Percentiles rank a stretch among this genome's conserved stretches.
These are phyloP conservation scores for Festucalex cinctus DNA, from an alignment of 2,113 vertebrate species.

Conservation along the genomic window DNA sequence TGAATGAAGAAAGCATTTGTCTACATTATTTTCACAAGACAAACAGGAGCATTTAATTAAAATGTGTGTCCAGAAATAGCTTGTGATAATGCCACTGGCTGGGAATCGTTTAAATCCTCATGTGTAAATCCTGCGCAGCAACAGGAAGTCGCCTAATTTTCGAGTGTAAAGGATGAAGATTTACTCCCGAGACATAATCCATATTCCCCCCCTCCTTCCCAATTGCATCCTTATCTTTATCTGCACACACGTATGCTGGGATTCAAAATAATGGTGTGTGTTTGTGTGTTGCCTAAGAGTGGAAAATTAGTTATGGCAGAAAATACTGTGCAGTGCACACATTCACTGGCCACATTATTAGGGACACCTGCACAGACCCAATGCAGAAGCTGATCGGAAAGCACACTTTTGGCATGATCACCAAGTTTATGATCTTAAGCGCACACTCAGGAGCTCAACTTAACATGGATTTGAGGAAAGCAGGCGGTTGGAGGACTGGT, in stretches of 20 bases:
- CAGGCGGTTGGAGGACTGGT: conserved; percentile 35
- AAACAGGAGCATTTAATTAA: conserved; percentile 21
- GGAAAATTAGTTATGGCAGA: neutral
- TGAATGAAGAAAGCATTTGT: conserved; percentile 7
- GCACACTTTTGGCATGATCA: neutral
- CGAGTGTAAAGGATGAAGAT: conserved; percentile 28
- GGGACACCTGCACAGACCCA: neutral
- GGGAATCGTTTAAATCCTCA: conserved; percentile 15
- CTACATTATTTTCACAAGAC: conserved; percentile 22
- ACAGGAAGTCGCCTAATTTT: conserved; percentile 15
- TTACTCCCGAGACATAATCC: conserved; percentile 8
- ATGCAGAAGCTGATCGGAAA: neutral
- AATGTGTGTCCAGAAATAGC: conserved; percentile 6
- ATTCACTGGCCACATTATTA: neutral
- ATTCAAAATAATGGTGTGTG: neutral
- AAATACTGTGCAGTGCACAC: neutral
- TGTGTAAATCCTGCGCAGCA: conserved; percentile 6
- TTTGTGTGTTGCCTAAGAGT: neutral
- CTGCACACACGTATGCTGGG: neutral
- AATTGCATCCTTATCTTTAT: conserved; percentile 22
- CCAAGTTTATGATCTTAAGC: neutral
- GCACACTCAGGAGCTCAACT: conserved; percentile 34
- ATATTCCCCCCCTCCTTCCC: neutral
- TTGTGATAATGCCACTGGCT: neutral
- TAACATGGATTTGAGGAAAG: conserved; percentile 60